Evolutionary conservation across 2,113 vertebrate species (phyloP), one percentile per base, ranked within the genome.

Genomic region (Neolamprologus toae): DNA sequence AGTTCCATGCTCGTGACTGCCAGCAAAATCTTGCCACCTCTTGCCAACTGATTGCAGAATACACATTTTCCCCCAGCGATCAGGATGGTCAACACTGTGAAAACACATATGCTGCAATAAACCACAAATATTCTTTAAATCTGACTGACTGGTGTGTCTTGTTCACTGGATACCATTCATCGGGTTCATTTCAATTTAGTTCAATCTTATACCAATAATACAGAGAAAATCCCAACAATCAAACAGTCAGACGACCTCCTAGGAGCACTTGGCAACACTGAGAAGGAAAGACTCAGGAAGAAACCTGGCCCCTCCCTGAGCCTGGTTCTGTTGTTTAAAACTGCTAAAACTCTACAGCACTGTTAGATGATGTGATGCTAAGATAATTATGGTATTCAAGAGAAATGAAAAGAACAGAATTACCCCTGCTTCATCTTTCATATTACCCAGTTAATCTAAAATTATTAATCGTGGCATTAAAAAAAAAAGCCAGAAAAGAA

Each of bases 181-280:
- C 16, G 0, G 16, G 0, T 76, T 68, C 4, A 66, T 0, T 66
- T 66, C 61, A 66, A 37, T 37, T 66, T 13, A 66, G 33, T 13
- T 68, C 33, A 68, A 3, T 37, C 19, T 37, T 68, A 13, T 4
- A 68, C 61, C 33, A 21, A 37, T 21, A 21, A 68, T 37, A 1
- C 61, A 68, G 33, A 68, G 11, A 37, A 13, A 68, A 37, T 68
- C 61, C 33, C 33, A 68, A 68, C 4, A 68, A 21, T 68, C 61
- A 68, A 37, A 68, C 33, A 68, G 33, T 37, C 61, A 68, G 33
- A 37, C 4, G 33, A 68, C 33, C 33, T 66, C 61, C 33, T 37
- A 21, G 11, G 33, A 68, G 33, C 19, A 21, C 61, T 37, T 37
- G 11, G 11, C 33, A 68, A 37, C 61, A 3, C 61, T 5, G 33